Evolutionary conservation across 2,797 vertebrate genomes (phyloP).

Genomic region (Falco rusticolus): DNA sequence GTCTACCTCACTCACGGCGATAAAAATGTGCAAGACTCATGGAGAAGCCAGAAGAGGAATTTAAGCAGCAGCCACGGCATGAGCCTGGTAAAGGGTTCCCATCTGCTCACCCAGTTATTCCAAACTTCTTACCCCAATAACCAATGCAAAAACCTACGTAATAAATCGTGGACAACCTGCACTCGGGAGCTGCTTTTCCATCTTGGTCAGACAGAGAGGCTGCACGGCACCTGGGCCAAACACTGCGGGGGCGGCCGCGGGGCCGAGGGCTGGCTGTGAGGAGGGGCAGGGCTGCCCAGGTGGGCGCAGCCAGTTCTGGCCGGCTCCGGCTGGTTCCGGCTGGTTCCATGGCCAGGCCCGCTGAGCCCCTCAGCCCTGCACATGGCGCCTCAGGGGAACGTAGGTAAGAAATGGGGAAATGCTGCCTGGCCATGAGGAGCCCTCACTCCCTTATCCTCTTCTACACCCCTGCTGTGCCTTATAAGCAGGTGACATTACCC

Average conservation of each 20-base stretch:
- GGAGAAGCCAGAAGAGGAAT: not conserved
- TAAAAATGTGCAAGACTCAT: not conserved
- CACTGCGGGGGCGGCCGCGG: rapidly evolving
- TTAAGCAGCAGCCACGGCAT: rapidly evolving
- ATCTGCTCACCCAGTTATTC: rapidly evolving
- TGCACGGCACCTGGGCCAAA: rapidly evolving
- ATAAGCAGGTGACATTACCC: rapidly evolving
- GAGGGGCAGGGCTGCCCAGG: rapidly evolving
- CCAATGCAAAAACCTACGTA: rapidly evolving
- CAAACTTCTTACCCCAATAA: not conserved
- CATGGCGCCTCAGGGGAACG: rapidly evolving
- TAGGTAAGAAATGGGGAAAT: no score
- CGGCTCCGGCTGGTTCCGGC: not conserved
- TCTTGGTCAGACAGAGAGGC: rapidly evolving
- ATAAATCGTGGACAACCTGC: not conserved
- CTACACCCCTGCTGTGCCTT: not conserved
- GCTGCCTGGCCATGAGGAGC: rapidly evolving
- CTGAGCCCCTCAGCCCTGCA: rapidly evolving
- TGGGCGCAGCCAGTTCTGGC: rapidly evolving
- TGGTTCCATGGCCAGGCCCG: rapidly evolving
- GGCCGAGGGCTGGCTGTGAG: not conserved
- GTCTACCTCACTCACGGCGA: not conserved
- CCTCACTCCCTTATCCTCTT: not conserved
- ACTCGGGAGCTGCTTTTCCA: not conserved
- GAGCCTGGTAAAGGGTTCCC: rapidly evolving